phyloP scores from a whole-genome alignment of 2,113 vertebrate genomes.

The Crocuta crocuta region DNA sequence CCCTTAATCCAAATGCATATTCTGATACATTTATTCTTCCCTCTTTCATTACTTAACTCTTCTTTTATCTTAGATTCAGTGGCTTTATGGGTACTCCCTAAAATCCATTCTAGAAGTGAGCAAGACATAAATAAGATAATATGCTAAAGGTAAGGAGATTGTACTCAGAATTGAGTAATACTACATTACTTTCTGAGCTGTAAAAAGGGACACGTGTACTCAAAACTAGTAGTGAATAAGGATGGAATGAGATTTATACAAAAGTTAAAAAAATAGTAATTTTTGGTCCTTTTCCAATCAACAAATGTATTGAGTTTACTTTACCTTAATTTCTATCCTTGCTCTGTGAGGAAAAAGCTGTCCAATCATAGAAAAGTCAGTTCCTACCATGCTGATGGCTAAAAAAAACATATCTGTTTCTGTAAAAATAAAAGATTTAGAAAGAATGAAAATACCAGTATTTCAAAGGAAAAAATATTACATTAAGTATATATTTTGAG shows the following conservation, averaged over 20 bases:
- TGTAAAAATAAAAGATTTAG: slow-evolving; percentile 81
- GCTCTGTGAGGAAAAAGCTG: slow-evolving; percentile 96
- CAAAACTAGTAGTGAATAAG: background rate
- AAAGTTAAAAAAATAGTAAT: background rate
- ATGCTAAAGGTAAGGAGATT: background rate
- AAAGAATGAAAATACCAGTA: slow-evolving; percentile 48
- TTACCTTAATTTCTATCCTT: slow-evolving; percentile 97
- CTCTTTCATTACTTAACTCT: slow-evolving; percentile 19
- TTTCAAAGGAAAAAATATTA: slow-evolving; percentile 10
- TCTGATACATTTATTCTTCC: background rate
- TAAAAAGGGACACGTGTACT: background rate
- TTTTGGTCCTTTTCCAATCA: background rate
- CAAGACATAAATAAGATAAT: background rate
- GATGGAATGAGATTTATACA: background rate
- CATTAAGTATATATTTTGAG: background rate
- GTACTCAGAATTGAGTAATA: background rate
- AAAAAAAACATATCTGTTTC: slow-evolving; percentile 99
- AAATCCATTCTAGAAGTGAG: slow-evolving; percentile 8
- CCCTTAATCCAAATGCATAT: background rate
- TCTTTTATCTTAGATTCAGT: slow-evolving; percentile 16
- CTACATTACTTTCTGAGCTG: background rate
- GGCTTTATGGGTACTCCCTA: background rate
- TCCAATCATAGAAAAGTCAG: slow-evolving; percentile 98
- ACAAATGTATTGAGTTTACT: slow-evolving; percentile 27
- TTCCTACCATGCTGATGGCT: slow-evolving; percentile 99